These are phyloP conservation scores for Zosterops lateralis DNA, from an alignment of 2,113 vertebrate genomes.

Conservation along the genomic window DNA sequence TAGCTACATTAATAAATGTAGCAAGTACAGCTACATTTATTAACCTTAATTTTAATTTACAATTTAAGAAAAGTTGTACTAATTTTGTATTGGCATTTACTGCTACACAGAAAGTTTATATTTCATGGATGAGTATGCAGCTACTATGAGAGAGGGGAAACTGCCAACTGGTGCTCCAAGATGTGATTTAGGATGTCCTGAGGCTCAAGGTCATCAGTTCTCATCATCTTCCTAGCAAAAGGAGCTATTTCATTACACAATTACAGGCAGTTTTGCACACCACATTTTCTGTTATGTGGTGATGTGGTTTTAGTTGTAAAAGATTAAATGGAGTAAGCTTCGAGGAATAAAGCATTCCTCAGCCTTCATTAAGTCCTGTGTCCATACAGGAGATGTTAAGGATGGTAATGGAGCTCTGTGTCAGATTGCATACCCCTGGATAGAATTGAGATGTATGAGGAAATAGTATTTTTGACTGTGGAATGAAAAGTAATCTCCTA, in stretches of 20 bases:
- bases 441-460: background rate
- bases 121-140: background rate
- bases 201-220: background rate
- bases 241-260: background rate
- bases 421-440: background rate
- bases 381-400: background rate
- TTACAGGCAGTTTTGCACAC: background rate
- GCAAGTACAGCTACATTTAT: background rate
- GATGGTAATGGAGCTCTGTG: background rate
- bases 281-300: background rate
- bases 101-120: background rate
- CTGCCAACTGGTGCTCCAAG: background rate
- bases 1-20: background rate
- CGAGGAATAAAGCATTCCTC: background rate
- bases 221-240: background rate
- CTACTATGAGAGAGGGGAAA: background rate
- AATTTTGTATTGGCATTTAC: background rate
- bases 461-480: background rate
- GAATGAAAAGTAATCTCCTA: background rate
- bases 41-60: background rate
- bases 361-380: background rate
- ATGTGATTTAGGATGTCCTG: background rate
- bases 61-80: background rate
- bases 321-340: background rate
- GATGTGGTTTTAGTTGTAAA: background rate